A percentile compares a stretch with the other conserved stretches of the same genome.
Evolutionary conservation across 2,797 vertebrate species (phyloP).

Genomic region (Coregonus ussuriensis): DNA sequence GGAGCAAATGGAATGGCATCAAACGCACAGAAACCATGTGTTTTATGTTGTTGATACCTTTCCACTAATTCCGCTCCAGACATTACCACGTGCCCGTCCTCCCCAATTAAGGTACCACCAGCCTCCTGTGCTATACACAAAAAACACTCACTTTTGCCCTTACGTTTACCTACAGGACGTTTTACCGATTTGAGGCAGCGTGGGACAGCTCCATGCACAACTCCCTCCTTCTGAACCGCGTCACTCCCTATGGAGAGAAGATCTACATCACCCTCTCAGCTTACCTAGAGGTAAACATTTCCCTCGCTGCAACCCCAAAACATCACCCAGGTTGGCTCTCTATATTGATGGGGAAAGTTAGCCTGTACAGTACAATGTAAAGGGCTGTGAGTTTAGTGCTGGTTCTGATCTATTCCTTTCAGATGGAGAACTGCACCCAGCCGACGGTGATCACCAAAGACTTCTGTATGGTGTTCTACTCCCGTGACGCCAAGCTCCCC

Average conservation of each 20-base stretch:
- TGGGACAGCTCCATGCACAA: constrained; percentile 99
- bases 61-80: no score
- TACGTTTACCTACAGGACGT: constrained; percentile 79
- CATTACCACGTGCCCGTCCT: no score
- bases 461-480: constrained; percentile 99
- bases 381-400: not conserved
- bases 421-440: constrained; percentile 99
- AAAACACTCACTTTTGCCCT: not conserved
- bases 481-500: constrained; percentile 91
- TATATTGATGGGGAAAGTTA: no score
- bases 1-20: no score
- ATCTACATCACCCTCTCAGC: constrained; percentile 98
- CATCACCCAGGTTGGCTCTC: no score
- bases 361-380: not conserved
- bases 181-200: constrained; percentile 93
- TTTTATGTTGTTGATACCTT: no score
- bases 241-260: constrained; percentile 96
- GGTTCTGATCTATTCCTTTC: not conserved
- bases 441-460: constrained; percentile 97
- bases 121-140: no score
- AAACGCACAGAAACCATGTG: no score
- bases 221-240: constrained; percentile 94
- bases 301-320: not conserved
- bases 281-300: constrained; percentile 89
- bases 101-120: no score